Base-by-base conservation (phyloP, 2,113 vertebrate genomes). In the Lophius piscatorius region DNA sequence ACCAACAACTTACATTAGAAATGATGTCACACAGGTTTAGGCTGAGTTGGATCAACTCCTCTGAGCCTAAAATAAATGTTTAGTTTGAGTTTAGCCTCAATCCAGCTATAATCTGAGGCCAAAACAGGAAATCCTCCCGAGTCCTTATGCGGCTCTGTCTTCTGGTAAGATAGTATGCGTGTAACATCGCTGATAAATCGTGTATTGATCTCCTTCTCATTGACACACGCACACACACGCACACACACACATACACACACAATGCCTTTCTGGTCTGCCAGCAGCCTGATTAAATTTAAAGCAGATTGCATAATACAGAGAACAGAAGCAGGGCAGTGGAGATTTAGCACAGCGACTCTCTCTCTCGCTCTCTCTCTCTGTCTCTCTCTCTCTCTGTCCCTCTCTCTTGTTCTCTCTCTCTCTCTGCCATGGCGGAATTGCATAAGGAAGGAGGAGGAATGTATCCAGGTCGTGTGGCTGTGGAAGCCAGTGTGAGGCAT, bases 301-400 rank as follows among this genome's bases (percentile, higher is more conserved):
- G 83, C 76, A 63, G 58, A 83, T 89, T 88, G 85, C 82, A 81
- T 91, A 87, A 90, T 81, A 35, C 18, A 49, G 60, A 57, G 59
- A 87, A 86, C 63, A 82, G 73, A 89, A 89, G 49, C 79, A 42
- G 77, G 83, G 83, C 83, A 89, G 87, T 88, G 74, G 86, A 89
- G 85, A 87, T 91, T 82, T 83, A 87, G 88, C 88, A 70, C 86
- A 84, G 78, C 63, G 70, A 48, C 46, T 57, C 23, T 18, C 63
- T 60, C 64, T 38, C 51, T 62, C 61, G 58, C 48, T 51, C 47
- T 57, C n/a, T n/a, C n/a, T n/a, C 47, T 51, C 65, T 51, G 51
- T 75, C 54, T 29, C 54, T 33, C 18, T 23, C 46, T 57, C 23
- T 18, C 63, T 60, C 64, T 38, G 51, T 62, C 61, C 60, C 48